These are phyloP conservation scores for Ochropacha duplaris DNA, from an alignment of 2,888 invertebrate genomes.

Conservation along the genomic window DNA sequence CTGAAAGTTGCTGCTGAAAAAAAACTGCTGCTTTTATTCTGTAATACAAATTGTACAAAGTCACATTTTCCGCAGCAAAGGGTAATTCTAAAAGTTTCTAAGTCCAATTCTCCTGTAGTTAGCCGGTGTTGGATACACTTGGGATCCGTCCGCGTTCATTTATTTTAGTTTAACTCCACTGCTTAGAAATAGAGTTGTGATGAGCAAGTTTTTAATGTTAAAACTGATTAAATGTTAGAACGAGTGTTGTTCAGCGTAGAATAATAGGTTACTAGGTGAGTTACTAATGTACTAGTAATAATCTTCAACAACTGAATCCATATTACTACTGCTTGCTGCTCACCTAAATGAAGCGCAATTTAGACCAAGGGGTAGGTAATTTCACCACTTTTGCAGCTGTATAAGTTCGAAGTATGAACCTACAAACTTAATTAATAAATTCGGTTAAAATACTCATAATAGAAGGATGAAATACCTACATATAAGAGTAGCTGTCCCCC, in stretches of 20 bases:
- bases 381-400: no score
- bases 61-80: background rate
- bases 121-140: background rate
- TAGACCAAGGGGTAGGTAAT: no score
- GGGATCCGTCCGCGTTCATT: background rate
- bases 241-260: background rate
- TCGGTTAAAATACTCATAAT: no score
- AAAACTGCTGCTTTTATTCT: background rate
- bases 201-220: background rate
- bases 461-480: no score
- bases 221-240: background rate
- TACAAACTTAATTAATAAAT: no score
- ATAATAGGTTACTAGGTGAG: no score
- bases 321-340: no score
- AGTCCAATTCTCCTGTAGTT: background rate
- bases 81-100: background rate
- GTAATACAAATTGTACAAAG: background rate
- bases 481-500: no score
- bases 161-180: background rate
- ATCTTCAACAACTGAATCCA: no score
- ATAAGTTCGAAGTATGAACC: no score
- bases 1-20: background rate
- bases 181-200: background rate
- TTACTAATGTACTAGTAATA: no score
- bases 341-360: no score